Percentiles rank a stretch among this genome's conserved stretches.
Evolutionary conservation across 1,140 invertebrate species (phyloP).

Genomic region (Cephus cinctus): DNA sequence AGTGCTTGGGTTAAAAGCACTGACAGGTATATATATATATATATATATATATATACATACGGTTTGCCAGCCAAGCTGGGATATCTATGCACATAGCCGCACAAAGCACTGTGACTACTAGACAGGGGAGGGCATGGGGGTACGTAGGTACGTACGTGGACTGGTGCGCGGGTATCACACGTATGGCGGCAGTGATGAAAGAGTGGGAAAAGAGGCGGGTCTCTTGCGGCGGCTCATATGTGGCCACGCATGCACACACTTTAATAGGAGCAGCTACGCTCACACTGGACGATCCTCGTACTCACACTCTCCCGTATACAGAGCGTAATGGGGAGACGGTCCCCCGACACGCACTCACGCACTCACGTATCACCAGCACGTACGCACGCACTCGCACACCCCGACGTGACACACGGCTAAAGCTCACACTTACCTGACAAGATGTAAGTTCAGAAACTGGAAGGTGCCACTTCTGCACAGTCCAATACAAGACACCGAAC

Average conservation of each 20-base stretch:
- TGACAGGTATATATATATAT: slow-evolving; percentile 1
- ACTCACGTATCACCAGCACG: neutral
- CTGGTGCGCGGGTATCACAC: slow-evolving; percentile 30
- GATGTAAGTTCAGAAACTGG: slow-evolving; percentile 55
- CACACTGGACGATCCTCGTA: neutral
- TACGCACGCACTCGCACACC: slow-evolving; percentile 3
- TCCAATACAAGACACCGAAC: slow-evolving; percentile 55
- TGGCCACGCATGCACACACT: slow-evolving; percentile 4
- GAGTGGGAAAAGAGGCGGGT: slow-evolving; percentile 46
- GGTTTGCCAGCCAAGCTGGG: neutral
- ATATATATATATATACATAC: neutral
- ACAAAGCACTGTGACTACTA: no score
- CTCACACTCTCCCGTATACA: slow-evolving; percentile 7
- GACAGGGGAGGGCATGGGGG: neutral
- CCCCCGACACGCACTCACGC: neutral
- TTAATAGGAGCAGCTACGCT: neutral
- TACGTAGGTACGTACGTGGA: neutral
- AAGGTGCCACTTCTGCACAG: slow-evolving; percentile 54
- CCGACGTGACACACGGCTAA: slow-evolving; percentile 32
- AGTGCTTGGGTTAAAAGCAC: no score
- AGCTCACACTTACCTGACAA: slow-evolving; percentile 55
- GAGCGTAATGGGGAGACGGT: neutral
- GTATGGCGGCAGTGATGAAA: slow-evolving; percentile 32
- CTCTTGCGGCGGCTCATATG: slow-evolving; percentile 25
- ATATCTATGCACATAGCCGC: neutral